Conservation (phyloP, 2,797 vertebrate genomes). For the Amblyraja radiata region DNA sequence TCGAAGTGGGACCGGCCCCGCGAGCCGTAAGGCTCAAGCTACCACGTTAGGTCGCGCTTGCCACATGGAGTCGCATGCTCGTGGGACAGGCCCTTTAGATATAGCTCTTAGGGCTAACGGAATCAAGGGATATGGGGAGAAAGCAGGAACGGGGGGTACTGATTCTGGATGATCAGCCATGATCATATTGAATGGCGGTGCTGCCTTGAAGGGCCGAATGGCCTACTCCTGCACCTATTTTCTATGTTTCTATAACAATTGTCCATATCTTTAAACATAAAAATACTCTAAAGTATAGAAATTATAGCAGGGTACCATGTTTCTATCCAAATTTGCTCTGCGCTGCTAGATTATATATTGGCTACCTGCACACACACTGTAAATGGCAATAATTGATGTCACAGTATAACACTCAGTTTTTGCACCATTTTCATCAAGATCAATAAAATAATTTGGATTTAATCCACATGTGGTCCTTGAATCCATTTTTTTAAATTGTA, state of each 20-base stretch:
- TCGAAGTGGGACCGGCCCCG: too few species aligned
- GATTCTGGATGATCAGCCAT: too few species aligned
- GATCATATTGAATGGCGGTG: too few species aligned
- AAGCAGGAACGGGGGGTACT: too few species aligned
- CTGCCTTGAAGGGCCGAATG: too few species aligned
- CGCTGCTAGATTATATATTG: neutral
- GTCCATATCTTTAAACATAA: neutral
- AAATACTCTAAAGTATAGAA: neutral
- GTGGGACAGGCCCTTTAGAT: too few species aligned
- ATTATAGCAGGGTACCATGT: neutral
- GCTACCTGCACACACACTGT: neutral
- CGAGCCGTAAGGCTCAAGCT: too few species aligned
- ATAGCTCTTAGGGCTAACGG: too few species aligned
- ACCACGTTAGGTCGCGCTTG: too few species aligned
- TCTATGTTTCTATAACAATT: neutral
- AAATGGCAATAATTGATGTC: neutral
- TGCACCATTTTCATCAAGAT: neutral
- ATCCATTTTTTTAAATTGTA: neutral
- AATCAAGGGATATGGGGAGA: too few species aligned
- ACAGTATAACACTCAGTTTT: neutral
- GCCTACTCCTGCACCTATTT: too few species aligned
- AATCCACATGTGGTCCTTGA: neutral
- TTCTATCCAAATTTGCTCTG: neutral
- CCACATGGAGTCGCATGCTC: too few species aligned
- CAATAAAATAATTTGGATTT: neutral